A percentile compares a stretch with the other conserved stretches of the same genome.
These are phyloP conservation scores for Protophormia terraenovae DNA, from an alignment of 2,888 invertebrate species.

Conservation along the genomic window DNA sequence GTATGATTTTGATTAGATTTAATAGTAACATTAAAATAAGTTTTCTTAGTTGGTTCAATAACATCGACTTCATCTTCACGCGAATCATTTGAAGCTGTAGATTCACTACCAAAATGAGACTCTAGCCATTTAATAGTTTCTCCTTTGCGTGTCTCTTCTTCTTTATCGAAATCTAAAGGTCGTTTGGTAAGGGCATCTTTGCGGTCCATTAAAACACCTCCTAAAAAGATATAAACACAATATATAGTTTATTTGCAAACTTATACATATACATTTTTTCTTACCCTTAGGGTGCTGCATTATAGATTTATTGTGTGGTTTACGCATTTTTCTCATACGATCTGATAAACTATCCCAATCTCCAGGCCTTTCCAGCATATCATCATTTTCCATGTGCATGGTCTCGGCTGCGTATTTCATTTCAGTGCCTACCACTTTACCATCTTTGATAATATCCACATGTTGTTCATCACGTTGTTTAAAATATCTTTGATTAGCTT, in stretches of 20 bases:
- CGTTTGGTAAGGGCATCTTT: slow-evolving; percentile 91
- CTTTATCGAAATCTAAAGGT: slow-evolving; percentile 92
- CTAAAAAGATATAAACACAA: slow-evolving; percentile 67
- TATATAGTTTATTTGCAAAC: no score
- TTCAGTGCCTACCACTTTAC: slow-evolving; percentile 90
- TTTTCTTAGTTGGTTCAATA: slow-evolving; percentile 86
- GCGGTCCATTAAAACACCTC: slow-evolving; percentile 83
- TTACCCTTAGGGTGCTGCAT: slow-evolving; percentile 83
- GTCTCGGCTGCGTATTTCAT: slow-evolving; percentile 91
- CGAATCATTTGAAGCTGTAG: slow-evolving; percentile 87
- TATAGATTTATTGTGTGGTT: slow-evolving; percentile 81
- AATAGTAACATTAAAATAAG: slow-evolving; percentile 89
- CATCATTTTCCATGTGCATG: slow-evolving; percentile 88
- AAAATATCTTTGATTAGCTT: slow-evolving; percentile 85
- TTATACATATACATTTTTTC: background rate
- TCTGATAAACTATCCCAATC: slow-evolving; percentile 92
- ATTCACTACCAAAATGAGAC: slow-evolving; percentile 94
- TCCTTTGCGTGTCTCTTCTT: slow-evolving; percentile 93
- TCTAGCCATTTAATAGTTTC: slow-evolving; percentile 96
- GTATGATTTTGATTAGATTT: slow-evolving; percentile 83
- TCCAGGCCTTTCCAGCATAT: slow-evolving; percentile 85
- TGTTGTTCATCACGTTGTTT: slow-evolving; percentile 91
- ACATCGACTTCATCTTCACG: slow-evolving; percentile 80
- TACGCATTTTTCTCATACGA: slow-evolving; percentile 86
- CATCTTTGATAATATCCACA: slow-evolving; percentile 92